Percentiles rank a stretch among this genome's conserved stretches.
phyloP scores from a whole-genome alignment of 2,888 invertebrate species.

The Barypeithes pellucidus region DNA sequence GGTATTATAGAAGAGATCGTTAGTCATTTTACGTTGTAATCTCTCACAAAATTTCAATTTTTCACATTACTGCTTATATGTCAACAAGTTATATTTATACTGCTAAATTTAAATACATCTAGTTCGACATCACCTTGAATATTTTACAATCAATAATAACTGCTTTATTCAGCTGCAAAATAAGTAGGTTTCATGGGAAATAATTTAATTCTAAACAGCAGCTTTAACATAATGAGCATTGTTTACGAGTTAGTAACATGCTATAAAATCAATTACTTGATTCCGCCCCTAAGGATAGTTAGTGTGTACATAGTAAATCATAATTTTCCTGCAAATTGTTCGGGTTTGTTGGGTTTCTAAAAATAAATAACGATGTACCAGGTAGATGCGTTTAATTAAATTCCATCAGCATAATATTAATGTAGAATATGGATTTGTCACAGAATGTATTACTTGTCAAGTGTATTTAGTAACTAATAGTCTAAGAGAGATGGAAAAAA shows the following conservation, averaged over 20 bases:
- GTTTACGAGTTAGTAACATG: slow-evolving; percentile 16
- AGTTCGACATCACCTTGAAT: not conserved
- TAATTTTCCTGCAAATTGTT: not conserved
- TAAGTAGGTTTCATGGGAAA: slow-evolving; percentile 8
- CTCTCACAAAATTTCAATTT: too few species aligned
- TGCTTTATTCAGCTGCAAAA: slow-evolving; percentile 13
- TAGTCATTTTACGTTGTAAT: too few species aligned
- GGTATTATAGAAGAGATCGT: too few species aligned
- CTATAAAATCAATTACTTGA: slow-evolving; percentile 12
- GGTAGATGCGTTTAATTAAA: too few species aligned
- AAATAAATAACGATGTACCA: not conserved
- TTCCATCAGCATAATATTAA: too few species aligned
- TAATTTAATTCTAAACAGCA: slow-evolving; percentile 20
- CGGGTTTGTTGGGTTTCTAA: not conserved
- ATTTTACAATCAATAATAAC: not conserved
- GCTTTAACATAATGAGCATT: slow-evolving; percentile 12
- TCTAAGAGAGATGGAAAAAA: too few species aligned
- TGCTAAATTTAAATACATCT: not conserved
- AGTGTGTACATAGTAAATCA: slow-evolving; percentile 3
- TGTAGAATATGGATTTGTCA: too few species aligned
- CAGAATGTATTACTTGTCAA: too few species aligned
- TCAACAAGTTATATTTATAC: not conserved
- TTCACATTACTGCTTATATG: too few species aligned
- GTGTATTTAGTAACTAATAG: too few species aligned
- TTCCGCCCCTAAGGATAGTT: not conserved